Percentiles rank a stretch among this genome's conserved stretches.
Conservation (phyloP, 2,113 vertebrate species). For the Lamprologus tigripictilis region DNA sequence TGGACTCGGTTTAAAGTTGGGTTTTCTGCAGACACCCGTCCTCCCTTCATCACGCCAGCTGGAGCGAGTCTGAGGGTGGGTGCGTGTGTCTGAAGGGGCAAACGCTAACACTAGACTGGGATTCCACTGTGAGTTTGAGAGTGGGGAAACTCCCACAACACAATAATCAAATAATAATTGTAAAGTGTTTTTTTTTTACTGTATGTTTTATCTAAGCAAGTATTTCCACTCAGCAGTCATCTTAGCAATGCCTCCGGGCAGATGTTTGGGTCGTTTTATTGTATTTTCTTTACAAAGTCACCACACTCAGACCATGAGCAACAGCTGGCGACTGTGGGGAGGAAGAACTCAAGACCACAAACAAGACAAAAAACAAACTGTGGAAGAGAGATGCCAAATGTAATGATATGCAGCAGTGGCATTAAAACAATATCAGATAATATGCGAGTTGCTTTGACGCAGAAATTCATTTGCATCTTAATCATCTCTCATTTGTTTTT, state of each 20-base stretch:
- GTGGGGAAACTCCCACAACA: background rate
- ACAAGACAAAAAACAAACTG: background rate
- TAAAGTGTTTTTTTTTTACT: background rate
- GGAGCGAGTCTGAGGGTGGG: background rate
- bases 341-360: background rate
- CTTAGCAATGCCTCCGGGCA: background rate
- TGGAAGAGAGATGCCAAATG: background rate
- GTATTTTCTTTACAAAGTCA: background rate
- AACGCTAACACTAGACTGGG: background rate
- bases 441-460: accelerated
- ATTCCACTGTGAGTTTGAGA: background rate
- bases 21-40: background rate
- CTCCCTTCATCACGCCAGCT: background rate
- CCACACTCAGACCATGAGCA: accelerated
- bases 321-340: background rate
- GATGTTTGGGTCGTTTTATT: background rate
- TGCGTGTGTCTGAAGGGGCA: background rate
- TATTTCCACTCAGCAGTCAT: background rate
- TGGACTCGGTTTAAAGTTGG: background rate
- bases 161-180: background rate
- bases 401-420: background rate
- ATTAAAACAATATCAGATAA: background rate
- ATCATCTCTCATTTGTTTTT: background rate
- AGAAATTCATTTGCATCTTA: background rate
- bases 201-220: background rate